Evolutionary conservation across 2,888 invertebrate species (phyloP).

Genomic region (Acanthococcus lagerstroemiae): DNA sequence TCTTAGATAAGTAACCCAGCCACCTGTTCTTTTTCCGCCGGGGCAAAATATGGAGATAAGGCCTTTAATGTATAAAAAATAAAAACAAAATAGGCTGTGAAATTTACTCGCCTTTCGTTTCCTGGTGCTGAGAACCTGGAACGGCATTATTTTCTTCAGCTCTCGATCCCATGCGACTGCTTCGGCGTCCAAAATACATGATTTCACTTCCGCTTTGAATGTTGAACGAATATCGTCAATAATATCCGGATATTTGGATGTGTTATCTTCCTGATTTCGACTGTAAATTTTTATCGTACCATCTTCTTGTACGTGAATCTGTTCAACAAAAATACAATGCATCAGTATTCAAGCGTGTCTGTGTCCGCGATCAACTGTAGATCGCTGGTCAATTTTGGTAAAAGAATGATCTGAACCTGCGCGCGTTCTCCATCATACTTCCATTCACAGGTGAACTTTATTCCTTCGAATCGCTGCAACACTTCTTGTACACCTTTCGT

Average conservation of each 20-base stretch:
- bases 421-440: slow-evolving; percentile 99
- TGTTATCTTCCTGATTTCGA: slow-evolving; percentile 90
- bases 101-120: slow-evolving; percentile 67
- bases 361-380: neutral
- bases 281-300: slow-evolving; percentile 75
- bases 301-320: slow-evolving; percentile 63
- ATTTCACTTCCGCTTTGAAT: slow-evolving; percentile 50
- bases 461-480: slow-evolving; percentile 68
- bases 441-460: slow-evolving; percentile 94
- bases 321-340: slow-evolving; percentile 42
- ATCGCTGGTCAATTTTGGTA: neutral
- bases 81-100: neutral
- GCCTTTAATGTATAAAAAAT: too few species aligned
- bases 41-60: too few species aligned
- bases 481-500: slow-evolving; percentile 89
- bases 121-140: slow-evolving; percentile 87
- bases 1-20: too few species aligned
- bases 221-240: slow-evolving; percentile 55
- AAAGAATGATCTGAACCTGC: slow-evolving; percentile 50
- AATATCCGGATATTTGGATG: slow-evolving; percentile 91
- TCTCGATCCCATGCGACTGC: slow-evolving; percentile 92
- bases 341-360: neutral
- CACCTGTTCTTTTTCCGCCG: too few species aligned
- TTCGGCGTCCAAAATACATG: slow-evolving; percentile 90
- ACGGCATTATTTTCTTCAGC: slow-evolving; percentile 82